Conservation (phyloP, 2,888 invertebrate genomes). For the Eristalis intricaria region DNA sequence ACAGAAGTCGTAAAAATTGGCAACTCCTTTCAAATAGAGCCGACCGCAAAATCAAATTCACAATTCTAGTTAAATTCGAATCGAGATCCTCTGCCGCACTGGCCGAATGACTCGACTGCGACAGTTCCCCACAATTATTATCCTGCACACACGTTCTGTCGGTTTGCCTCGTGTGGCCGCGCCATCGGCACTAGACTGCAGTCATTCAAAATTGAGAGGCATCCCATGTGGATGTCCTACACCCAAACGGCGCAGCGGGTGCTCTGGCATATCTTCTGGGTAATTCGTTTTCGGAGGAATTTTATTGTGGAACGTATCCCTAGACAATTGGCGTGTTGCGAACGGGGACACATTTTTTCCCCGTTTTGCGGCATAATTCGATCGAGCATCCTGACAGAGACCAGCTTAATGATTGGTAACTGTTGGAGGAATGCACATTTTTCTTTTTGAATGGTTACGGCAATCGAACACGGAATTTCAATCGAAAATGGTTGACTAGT, state of each 20-base stretch:
- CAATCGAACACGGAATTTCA: not conserved
- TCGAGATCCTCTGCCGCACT: not conserved
- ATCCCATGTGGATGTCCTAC: too few species aligned
- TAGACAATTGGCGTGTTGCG: not conserved
- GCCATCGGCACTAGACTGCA: too few species aligned
- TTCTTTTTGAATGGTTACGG: not conserved
- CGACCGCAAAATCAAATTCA: not conserved
- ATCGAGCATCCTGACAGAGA: not conserved
- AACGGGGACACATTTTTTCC: not conserved
- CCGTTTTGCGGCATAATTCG: not conserved
- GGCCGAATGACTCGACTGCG: not conserved
- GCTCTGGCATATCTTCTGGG: too few species aligned
- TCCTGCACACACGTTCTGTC: not conserved
- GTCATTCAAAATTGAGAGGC: too few species aligned
- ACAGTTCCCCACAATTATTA: not conserved
- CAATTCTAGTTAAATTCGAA: not conserved
- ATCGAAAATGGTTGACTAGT: too few species aligned
- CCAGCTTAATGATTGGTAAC: not conserved
- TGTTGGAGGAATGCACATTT: not conserved
- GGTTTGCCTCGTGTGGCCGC: not conserved
- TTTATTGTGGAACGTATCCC: not conserved
- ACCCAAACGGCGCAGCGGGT: too few species aligned
- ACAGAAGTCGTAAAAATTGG: constrained; percentile 1
- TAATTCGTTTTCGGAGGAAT: not conserved
- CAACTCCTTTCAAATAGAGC: not conserved